Percentiles rank a stretch among this genome's conserved stretches.
Evolutionary conservation across 2,113 vertebrate species (phyloP).

Genomic region (Himantopus leucocephalus): DNA sequence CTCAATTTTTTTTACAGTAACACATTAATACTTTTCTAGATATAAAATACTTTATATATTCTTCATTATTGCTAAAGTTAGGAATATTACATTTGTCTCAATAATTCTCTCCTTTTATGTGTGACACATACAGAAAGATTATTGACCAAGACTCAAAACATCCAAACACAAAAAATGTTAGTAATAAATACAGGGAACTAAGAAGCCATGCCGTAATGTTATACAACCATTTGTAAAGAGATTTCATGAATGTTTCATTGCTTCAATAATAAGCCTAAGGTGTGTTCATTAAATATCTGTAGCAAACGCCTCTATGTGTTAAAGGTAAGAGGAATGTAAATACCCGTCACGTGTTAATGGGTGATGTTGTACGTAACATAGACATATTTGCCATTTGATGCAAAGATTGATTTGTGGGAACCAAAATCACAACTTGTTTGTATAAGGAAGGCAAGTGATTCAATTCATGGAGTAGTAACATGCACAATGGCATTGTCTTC

Average conservation of each 20-base stretch:
- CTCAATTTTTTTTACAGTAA: neutral
- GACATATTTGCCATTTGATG: neutral
- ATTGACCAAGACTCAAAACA: neutral
- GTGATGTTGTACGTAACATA: neutral
- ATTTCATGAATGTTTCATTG: neutral
- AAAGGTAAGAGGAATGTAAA: neutral
- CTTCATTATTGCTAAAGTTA: neutral
- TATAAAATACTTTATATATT: neutral
- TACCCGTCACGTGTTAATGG: neutral
- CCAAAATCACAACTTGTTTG: neutral
- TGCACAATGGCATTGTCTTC: neutral
- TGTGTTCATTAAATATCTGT: neutral
- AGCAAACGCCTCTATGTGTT: neutral
- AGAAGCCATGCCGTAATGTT: neutral
- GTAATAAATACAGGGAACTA: neutral
- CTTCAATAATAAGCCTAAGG: neutral
- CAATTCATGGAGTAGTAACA: neutral
- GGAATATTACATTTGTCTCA: neutral
- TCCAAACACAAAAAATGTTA: neutral
- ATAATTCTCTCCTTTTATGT: neutral
- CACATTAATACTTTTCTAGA: neutral
- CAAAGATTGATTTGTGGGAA: neutral
- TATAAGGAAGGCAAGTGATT: neutral
- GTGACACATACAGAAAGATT: neutral
- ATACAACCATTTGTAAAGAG: neutral